Percentiles rank a stretch among this genome's conserved stretches.
Evolutionary conservation across 2,888 invertebrate genomes (phyloP).

Genomic region (Drosophila multiciliata): DNA sequence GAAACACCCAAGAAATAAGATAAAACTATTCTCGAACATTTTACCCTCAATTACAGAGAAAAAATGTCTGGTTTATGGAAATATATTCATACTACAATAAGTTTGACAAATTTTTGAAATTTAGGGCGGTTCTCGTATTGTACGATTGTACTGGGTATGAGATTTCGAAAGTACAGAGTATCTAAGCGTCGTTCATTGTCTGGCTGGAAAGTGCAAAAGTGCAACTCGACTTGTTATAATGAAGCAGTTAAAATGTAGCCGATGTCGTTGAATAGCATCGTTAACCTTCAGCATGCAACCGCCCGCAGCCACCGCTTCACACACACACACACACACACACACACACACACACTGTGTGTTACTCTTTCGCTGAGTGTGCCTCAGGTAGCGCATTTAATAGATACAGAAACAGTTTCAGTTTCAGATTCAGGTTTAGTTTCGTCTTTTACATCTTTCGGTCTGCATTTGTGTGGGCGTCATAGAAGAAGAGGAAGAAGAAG

Average conservation of each 20-base stretch:
- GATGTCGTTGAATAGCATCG: conserved; percentile 52
- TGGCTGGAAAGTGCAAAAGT: not conserved
- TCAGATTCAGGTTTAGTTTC: conserved; percentile 30
- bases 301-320: conserved; percentile 23
- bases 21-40: not conserved
- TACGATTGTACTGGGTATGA: not conserved
- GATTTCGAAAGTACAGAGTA: conserved; percentile 16
- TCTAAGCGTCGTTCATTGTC: not conserved
- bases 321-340: not conserved
- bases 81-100: not conserved
- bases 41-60: not conserved
- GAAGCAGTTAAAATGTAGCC: conserved; percentile 68
- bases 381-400: conserved; percentile 43
- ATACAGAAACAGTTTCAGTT: conserved; percentile 26
- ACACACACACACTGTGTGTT: not conserved
- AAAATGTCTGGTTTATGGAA: not conserved
- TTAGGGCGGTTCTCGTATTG: not conserved
- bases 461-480: conserved; percentile 36
- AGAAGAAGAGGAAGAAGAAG: conserved; percentile 8
- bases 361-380: not conserved
- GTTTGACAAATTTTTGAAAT: not conserved
- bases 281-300: conserved; percentile 43
- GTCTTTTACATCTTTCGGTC: conserved; percentile 21
- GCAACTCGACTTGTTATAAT: conserved; percentile 55
- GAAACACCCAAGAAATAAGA: not conserved